phyloP scores from a whole-genome alignment of 2,113 vertebrate genomes.

The Phaetusa simplex region DNA sequence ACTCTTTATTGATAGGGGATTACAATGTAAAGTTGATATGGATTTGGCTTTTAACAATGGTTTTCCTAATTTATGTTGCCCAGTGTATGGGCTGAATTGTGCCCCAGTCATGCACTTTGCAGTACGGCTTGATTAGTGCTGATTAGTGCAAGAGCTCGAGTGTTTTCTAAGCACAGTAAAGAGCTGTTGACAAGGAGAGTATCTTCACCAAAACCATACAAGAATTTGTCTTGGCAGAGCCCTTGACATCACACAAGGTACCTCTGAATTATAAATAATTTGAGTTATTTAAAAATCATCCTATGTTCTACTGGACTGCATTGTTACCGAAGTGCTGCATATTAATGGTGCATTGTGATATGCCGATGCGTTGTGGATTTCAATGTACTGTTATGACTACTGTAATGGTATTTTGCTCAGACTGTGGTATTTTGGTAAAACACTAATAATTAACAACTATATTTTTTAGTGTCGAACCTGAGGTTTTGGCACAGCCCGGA shows the following conservation, averaged over 20 bases:
- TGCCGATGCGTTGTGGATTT: not conserved
- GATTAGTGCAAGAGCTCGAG: not conserved
- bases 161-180: not conserved
- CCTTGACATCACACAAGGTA: not conserved
- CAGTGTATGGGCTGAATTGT: not conserved
- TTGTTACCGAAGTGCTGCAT: not conserved
- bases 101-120: not conserved
- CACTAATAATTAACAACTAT: not conserved
- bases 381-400: not conserved
- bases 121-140: not conserved
- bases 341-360: not conserved
- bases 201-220: not conserved
- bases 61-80: not conserved
- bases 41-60: not conserved
- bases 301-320: not conserved
- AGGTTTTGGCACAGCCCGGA: not conserved
- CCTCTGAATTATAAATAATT: not conserved
- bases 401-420: not conserved
- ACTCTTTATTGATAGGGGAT: not conserved
- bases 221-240: not conserved
- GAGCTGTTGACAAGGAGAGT: not conserved
- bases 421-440: not conserved
- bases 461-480: not conserved
- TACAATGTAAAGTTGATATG: not conserved
- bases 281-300: not conserved